Evolutionary conservation across 2,113 vertebrate species (phyloP).

Genomic region (Spermophilus dauricus): DNA sequence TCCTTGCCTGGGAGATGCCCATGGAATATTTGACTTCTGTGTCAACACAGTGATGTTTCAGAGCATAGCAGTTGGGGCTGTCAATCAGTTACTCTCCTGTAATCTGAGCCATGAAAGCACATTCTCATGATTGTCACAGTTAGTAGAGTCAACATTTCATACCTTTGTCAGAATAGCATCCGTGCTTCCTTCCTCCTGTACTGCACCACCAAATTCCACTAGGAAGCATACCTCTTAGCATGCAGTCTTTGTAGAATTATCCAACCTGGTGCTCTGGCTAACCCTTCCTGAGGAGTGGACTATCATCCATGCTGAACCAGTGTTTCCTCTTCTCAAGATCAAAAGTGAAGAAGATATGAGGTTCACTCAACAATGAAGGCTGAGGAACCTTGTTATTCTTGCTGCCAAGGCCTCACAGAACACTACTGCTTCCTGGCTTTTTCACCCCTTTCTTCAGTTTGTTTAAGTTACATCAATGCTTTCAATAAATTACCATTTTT

Average conservation of each 20-base stretch:
- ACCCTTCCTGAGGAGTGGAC: neutral
- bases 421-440: neutral
- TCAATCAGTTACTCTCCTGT: neutral
- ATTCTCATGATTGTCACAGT: neutral
- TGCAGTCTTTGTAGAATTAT: neutral
- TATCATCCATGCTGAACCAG: rapidly evolving
- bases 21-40: neutral
- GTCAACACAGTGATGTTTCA: neutral
- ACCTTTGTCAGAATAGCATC: neutral
- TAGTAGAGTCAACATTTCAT: neutral
- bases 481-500: constrained; percentile 17
- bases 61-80: neutral
- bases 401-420: neutral
- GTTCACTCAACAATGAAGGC: neutral
- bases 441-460: neutral
- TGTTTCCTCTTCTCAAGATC: neutral
- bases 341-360: neutral
- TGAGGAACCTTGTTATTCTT: neutral
- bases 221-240: neutral
- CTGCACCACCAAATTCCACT: neutral
- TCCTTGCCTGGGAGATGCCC: neutral
- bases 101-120: neutral
- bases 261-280: neutral
- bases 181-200: neutral
- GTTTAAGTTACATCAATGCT: neutral